Evolutionary conservation across 2,888 invertebrate genomes (phyloP).

Genomic region (Cantharis nigra): DNA sequence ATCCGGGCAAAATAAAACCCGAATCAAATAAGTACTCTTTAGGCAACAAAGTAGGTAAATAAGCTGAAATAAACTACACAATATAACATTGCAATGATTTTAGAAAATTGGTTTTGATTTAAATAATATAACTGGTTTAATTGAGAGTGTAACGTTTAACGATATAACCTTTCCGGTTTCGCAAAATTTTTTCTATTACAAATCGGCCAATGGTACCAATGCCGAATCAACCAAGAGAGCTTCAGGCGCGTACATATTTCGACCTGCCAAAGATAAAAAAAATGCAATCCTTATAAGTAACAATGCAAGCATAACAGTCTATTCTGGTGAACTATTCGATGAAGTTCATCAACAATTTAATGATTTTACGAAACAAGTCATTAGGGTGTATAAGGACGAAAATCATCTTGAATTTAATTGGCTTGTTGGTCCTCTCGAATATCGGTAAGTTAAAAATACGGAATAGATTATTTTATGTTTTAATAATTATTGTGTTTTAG

Average conservation of each 20-base stretch:
- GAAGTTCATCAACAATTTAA: slow-evolving; percentile 71
- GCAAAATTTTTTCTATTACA: slow-evolving; percentile 76
- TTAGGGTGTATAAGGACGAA: slow-evolving; percentile 67
- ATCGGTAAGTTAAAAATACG: slow-evolving; percentile 53
- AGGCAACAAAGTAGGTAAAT: slow-evolving; percentile 34
- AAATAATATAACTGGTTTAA: slow-evolving; percentile 60
- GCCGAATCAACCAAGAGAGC: slow-evolving; percentile 63
- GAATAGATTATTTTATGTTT: not conserved
- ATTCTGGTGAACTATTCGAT: slow-evolving; percentile 55
- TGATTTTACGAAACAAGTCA: slow-evolving; percentile 72
- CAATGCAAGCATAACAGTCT: slow-evolving; percentile 33
- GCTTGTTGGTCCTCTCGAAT: slow-evolving; percentile 76
- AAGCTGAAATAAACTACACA: not conserved
- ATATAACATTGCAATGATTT: not conserved
- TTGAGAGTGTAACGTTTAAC: slow-evolving; percentile 58
- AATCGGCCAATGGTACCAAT: slow-evolving; percentile 63
- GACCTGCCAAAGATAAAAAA: slow-evolving; percentile 57
- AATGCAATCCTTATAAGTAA: slow-evolving; percentile 20
- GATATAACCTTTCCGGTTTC: slow-evolving; percentile 52
- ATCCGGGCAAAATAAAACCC: slow-evolving; percentile 4
- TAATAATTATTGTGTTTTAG: slow-evolving; percentile 47
- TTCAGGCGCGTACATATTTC: slow-evolving; percentile 91
- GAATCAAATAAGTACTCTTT: slow-evolving; percentile 22
- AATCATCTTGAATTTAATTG: slow-evolving; percentile 71
- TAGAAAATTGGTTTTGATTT: slow-evolving; percentile 54